Percentiles rank a stretch among this genome's conserved stretches.
phyloP scores from a whole-genome alignment of 2,113 vertebrate species.

The Henicopernis longicauda region DNA sequence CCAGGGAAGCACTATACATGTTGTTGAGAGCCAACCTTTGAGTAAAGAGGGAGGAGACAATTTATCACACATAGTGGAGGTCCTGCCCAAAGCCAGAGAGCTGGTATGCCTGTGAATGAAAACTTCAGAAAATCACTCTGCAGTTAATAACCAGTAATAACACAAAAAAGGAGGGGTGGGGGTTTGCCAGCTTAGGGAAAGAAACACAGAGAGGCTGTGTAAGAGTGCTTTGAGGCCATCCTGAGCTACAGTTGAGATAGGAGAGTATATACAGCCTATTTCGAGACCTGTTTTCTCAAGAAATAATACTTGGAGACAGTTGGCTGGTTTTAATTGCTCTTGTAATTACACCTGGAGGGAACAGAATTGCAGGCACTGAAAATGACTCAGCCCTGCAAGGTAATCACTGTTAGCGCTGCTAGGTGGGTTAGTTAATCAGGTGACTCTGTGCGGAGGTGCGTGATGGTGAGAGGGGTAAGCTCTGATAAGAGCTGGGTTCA shows the following conservation, averaged over 20 bases:
- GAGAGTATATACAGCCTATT: not conserved
- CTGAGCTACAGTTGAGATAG: not conserved
- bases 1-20: not conserved
- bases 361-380: slow-evolving; percentile 25
- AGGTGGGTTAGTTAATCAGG: not conserved
- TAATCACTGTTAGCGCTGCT: slow-evolving; percentile 11
- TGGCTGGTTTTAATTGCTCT: slow-evolving; percentile 39
- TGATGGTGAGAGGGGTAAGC: not conserved
- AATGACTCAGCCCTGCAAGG: slow-evolving; percentile 30
- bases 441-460: not conserved
- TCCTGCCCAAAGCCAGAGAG: not conserved
- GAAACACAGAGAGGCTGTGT: not conserved
- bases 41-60: not conserved
- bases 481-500: not conserved
- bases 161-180: not conserved
- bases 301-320: slow-evolving; percentile 36
- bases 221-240: not conserved
- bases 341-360: slow-evolving; percentile 55
- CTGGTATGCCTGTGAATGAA: not conserved
- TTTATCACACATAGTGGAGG: not conserved
- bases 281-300: not conserved
- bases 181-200: not conserved
- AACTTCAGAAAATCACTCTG: not conserved
- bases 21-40: not conserved
- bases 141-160: not conserved